These are phyloP conservation scores for Coelinius sp. DNA, from an alignment of 2,888 invertebrate species.

Conservation along the genomic window DNA sequence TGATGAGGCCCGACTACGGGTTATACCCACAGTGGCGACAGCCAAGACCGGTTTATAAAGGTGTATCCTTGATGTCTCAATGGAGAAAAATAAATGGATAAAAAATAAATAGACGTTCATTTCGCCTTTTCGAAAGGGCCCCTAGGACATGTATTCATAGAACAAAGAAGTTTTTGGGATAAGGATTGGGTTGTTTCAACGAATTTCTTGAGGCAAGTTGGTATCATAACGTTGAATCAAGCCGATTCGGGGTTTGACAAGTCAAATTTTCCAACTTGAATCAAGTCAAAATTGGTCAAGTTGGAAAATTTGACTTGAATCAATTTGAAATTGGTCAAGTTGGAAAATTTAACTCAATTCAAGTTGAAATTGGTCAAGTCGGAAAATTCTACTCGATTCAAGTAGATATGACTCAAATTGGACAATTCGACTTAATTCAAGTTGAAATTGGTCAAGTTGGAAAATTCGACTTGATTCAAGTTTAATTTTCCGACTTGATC, in stretches of 20 bases:
- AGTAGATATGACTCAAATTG: too few relatives aligned
- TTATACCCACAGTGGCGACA: constrained; percentile 5
- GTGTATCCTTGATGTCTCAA: constrained; percentile 20
- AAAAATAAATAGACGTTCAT: neutral
- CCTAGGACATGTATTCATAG: neutral
- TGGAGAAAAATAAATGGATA: constrained; percentile 1
- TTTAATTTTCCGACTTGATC: too few relatives aligned
- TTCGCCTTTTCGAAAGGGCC: neutral
- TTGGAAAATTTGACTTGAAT: too few relatives aligned
- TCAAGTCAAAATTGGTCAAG: too few relatives aligned
- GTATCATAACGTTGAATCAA: too few relatives aligned
- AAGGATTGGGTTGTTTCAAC: neutral
- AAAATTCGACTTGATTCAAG: neutral
- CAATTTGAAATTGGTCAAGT: too few relatives aligned
- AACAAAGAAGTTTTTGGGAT: neutral
- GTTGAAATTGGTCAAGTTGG: too few relatives aligned
- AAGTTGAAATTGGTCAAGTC: too few relatives aligned
- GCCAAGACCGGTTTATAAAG: constrained; percentile 1
- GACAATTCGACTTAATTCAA: too few relatives aligned
- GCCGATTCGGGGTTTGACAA: too few relatives aligned
- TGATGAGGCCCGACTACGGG: constrained; percentile 7
- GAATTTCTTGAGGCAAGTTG: neutral
- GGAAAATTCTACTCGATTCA: too few relatives aligned
- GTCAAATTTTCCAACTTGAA: too few relatives aligned
- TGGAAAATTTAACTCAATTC: neutral